phyloP scores from a whole-genome alignment of 2,888 invertebrate species.

The Agrochola lota region DNA sequence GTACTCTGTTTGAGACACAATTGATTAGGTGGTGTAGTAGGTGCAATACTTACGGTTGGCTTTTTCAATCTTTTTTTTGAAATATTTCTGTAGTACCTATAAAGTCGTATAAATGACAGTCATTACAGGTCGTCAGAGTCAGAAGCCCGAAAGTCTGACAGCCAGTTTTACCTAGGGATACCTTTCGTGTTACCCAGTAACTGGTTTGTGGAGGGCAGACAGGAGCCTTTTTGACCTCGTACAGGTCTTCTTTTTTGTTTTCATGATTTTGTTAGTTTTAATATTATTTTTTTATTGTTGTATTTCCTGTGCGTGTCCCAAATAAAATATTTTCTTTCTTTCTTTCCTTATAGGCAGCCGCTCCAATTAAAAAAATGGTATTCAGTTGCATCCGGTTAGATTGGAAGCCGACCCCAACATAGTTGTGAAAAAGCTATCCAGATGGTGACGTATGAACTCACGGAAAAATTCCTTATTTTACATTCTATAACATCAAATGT shows the following conservation, averaged over 20 bases:
- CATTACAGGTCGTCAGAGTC: too few relatives aligned
- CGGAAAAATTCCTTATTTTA: neutral
- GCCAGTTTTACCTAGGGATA: neutral
- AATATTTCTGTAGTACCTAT: neutral
- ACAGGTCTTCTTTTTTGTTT: too few relatives aligned
- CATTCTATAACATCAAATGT: slow-evolving; percentile 1
- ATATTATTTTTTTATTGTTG: too few relatives aligned
- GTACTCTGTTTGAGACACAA: neutral
- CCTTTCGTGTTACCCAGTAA: neutral
- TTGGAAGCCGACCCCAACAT: neutral
- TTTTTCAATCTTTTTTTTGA: neutral
- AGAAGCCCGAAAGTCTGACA: neutral
- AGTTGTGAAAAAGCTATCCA: neutral
- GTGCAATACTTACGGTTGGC: neutral
- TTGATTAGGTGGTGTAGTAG: neutral
- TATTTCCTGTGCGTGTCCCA: too few relatives aligned
- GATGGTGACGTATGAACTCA: too few relatives aligned
- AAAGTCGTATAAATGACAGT: too few relatives aligned
- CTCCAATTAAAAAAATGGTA: neutral
- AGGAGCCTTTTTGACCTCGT: neutral
- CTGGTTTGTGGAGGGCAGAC: neutral
- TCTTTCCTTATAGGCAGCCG: neutral
- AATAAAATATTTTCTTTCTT: too few relatives aligned
- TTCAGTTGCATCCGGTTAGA: neutral
- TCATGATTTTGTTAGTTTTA: too few relatives aligned